These are phyloP conservation scores for Ischnus inquisitorius DNA, from an alignment of 2,888 invertebrate genomes.

Conservation along the genomic window DNA sequence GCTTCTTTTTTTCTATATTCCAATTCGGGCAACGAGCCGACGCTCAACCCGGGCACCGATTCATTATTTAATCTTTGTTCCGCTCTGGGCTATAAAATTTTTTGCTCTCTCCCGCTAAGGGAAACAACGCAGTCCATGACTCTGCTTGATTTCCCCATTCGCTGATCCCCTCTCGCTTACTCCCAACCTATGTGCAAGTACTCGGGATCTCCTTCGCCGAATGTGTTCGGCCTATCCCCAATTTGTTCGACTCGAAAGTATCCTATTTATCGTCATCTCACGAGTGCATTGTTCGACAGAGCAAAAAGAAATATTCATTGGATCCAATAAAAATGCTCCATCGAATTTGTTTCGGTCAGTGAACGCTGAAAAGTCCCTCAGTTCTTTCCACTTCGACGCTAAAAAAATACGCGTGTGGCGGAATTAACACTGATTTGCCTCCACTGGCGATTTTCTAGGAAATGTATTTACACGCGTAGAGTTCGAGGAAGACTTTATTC, in stretches of 20 bases:
- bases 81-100: constrained; percentile 64
- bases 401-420: background rate
- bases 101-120: constrained; percentile 54
- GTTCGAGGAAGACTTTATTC: background rate
- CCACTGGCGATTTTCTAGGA: background rate
- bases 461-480: background rate
- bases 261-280: background rate
- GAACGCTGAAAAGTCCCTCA: background rate
- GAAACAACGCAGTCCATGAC: constrained; percentile 39
- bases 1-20: constrained; percentile 54
- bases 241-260: constrained; percentile 45
- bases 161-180: constrained; percentile 20
- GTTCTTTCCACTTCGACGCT: background rate
- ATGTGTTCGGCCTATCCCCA: constrained; percentile 57
- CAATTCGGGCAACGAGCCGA: constrained; percentile 49
- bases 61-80: constrained; percentile 71
- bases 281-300: background rate
- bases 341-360: too few relatives aligned
- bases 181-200: background rate
- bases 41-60: constrained; percentile 43
- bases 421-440: background rate
- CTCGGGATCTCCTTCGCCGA: constrained; percentile 44
- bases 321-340: too few relatives aligned
- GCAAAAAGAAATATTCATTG: too few relatives aligned
- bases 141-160: background rate